Evolutionary conservation across 2,888 invertebrate genomes (phyloP).

Genomic region (Neoaliturus tenellus): DNA sequence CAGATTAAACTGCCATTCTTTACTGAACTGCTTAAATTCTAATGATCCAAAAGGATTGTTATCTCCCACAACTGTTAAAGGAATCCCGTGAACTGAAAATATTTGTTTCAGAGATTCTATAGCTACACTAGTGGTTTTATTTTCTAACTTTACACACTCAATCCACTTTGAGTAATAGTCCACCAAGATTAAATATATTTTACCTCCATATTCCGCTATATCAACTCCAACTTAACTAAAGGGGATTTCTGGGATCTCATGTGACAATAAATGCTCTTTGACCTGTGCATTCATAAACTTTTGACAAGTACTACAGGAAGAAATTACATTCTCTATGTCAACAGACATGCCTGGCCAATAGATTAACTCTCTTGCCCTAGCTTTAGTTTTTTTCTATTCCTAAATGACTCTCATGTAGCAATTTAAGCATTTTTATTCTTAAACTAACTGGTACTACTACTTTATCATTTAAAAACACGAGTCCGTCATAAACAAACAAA

Average conservation of each 20-base stretch:
- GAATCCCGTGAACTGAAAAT: conserved; percentile 64
- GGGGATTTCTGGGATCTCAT: conserved; percentile 65
- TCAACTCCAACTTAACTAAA: conserved; percentile 68
- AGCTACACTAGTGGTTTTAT: conserved; percentile 59
- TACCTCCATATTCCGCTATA: conserved; percentile 65
- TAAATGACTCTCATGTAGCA: conserved; percentile 64
- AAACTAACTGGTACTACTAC: conserved; percentile 51
- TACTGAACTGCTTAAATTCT: conserved; percentile 63
- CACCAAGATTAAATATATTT: conserved; percentile 64
- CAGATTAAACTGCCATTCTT: conserved; percentile 63
- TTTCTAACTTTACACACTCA: conserved; percentile 60
- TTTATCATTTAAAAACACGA: conserved; percentile 53
- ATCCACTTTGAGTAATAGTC: conserved; percentile 66
- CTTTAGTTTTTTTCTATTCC: conserved; percentile 65
- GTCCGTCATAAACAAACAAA: conserved; percentile 55
- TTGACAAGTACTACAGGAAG: conserved; percentile 62
- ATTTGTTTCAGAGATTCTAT: conserved; percentile 59
- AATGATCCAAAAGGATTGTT: conserved; percentile 63
- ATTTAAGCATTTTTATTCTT: conserved; percentile 48
- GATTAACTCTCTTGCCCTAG: conserved; percentile 62
- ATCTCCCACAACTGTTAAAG: conserved; percentile 62
- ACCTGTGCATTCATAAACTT: conserved; percentile 55
- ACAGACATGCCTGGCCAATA: conserved; percentile 65
- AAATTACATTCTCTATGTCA: conserved; percentile 62
- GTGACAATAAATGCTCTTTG: conserved; percentile 65